Conservation (phyloP, 2,888 invertebrate genomes). For the Diplolepis rosae region DNA sequence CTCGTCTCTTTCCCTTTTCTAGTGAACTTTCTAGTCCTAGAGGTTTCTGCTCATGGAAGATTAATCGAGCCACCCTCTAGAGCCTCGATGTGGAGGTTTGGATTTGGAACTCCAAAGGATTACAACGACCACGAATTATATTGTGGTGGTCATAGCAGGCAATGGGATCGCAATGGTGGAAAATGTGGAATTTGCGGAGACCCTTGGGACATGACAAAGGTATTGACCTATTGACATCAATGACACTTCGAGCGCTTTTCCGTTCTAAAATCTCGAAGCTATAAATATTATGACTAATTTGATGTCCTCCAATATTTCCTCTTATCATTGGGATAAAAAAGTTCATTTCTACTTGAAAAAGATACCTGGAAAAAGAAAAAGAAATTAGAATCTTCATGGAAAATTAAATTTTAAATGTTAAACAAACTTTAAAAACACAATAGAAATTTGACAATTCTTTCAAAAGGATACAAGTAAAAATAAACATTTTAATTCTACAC, state of each 20-base stretch:
- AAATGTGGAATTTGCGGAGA: conserved; percentile 93
- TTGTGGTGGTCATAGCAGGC: conserved; percentile 90
- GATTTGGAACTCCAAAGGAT: conserved; percentile 90
- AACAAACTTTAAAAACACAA: too few species aligned
- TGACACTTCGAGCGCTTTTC: neutral
- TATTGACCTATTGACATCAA: conserved; percentile 43
- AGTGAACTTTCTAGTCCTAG: conserved; percentile 48
- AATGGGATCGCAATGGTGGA: conserved; percentile 87
- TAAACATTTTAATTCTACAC: too few species aligned
- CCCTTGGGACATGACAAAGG: conserved; percentile 82
- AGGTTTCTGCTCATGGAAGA: conserved; percentile 80
- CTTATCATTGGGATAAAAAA: neutral
- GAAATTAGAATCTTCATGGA: neutral
- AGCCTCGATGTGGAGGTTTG: conserved; percentile 91
- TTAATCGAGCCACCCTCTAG: conserved; percentile 90
- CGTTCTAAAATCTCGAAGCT: neutral
- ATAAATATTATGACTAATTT: neutral
- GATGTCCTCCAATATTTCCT: neutral
- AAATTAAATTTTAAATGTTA: neutral
- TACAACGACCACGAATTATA: conserved; percentile 93
- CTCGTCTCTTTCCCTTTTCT: neutral
- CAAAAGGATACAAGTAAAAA: too few species aligned
- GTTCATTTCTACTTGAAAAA: too few species aligned
- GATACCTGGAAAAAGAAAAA: neutral
- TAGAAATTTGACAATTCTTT: too few species aligned